Conservation (phyloP, 2,113 vertebrate species). For the Oriolus oriolus region DNA sequence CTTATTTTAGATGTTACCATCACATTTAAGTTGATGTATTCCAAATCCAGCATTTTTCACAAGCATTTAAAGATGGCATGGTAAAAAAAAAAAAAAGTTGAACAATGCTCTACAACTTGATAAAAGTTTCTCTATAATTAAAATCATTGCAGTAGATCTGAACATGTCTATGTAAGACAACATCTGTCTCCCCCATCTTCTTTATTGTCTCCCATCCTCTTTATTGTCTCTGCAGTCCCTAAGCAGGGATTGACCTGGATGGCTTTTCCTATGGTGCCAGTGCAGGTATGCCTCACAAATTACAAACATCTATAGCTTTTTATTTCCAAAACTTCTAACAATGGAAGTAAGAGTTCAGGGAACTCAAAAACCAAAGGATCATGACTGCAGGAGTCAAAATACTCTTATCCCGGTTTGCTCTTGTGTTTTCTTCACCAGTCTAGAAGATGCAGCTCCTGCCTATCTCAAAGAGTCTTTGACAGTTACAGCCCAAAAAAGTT, state of each 20-base stretch:
- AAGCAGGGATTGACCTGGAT: not conserved
- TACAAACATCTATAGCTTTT: not conserved
- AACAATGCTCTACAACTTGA: not conserved
- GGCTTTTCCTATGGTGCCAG: not conserved
- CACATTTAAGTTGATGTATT: not conserved
- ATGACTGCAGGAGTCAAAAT: not conserved
- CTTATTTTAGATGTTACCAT: not conserved
- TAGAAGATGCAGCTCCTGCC: not conserved
- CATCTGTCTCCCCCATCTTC: not conserved
- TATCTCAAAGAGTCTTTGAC: not conserved
- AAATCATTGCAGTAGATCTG: not conserved
- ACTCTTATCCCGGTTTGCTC: not conserved
- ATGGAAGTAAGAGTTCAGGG: not conserved
- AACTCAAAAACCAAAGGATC: not conserved
- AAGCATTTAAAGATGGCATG: not conserved
- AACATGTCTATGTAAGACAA: not conserved
- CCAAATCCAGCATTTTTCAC: not conserved
- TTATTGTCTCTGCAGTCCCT: not conserved
- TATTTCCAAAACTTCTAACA: not conserved
- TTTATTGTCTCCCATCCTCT: not conserved
- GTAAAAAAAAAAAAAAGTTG: not conserved
- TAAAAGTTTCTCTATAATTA: not conserved
- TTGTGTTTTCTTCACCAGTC: not conserved
- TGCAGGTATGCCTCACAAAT: not conserved
- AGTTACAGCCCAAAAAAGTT: not conserved